Base-by-base conservation (phyloP, 2,113 vertebrate genomes). In the Catagonus wagneri region DNA sequence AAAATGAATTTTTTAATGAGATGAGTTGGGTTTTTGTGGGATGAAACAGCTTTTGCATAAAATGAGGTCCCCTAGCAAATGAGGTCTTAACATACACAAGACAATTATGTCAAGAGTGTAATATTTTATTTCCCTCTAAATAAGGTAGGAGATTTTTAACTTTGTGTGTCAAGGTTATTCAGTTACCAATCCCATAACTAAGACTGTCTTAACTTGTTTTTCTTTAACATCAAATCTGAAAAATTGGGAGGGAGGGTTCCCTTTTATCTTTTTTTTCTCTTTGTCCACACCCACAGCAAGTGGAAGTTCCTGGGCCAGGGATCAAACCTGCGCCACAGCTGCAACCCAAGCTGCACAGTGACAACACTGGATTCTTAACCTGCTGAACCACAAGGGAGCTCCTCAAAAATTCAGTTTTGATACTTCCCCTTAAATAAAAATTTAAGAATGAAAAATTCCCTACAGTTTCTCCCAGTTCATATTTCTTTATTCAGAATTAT, bases 171-270 rank as follows among this genome's bases (percentile, higher is more conserved):
- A 81, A n/a, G 75, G 3, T 12, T 90, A 36, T 83, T 92, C 23
- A 74, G 20, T 93, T 88, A 78, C 60, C 79, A 32, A 84, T 88
- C 6, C 29, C 11, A 83, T 60, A 90, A 84, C 52, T 84, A 87
- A 90, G 58, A 90, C 66, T 79, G 3, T 65, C 61, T 74, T 96
- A 56, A 34, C 19, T 84, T 89, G 34, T 69, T 83, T 75, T 54
- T 94, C 92, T 90, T 94, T 92, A 89, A 92, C 4, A 74, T 89
- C 39, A 90, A 61, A 58, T 90, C 29, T 94, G 83, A 94, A 32
- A 95, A 96, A 63, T 54, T 29, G 15, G 56, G 32, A 44, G 44
- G 8, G 8, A 8, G 8, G 8, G 44, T 44, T 44, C 44, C 8
- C 44, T 44, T 44, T 44, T 44, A 6, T 8, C 8, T 44, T 44